Base-by-base conservation (phyloP, 92 coral and sea anemone species). In the Diadumene lineata region DNA sequence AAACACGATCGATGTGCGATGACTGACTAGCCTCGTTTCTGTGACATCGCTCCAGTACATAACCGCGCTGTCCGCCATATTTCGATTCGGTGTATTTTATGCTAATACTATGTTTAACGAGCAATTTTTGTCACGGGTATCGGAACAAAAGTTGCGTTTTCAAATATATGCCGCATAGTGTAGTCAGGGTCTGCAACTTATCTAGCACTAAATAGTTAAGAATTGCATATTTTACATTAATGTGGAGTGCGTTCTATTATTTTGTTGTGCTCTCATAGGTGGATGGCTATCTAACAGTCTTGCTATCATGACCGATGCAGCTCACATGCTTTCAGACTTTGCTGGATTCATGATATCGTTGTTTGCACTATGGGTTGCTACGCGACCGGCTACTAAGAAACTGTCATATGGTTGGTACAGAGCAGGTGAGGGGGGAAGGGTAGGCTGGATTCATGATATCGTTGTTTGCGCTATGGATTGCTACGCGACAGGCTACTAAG, bases 251-350 rank as follows among this genome's bases (percentile, higher is more conserved):
- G 9, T 30, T 50, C 25, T 11, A 17, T 19, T 16, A 11, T 25
- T 21, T 15, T 56, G 44, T 19, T 57, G 18, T 18, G 32, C 29
- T 22, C 9, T 24, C 27, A 57, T 23, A 61, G 98, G 98, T 24
- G 98, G 98, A 64, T 94, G 88, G 44, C 62, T 94, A 57, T 82
- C 98, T 72, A 80, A 88, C 69, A 94, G 98, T 68, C 86, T 94
- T 32, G 98, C 98, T 28, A 94, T 94, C 55, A 88, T 94, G 83
- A 94, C 98, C 27, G 98, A 94, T 75, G 98, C 98, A 1, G 98
- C 98, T 1, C 98, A 94, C 69, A 83, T 94, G 74, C 34, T 91
- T 50, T 94, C 98, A 17, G 98, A 94, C 72, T 94, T 91, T 76
- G 98, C 98, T 13, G 93, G 97, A 7, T 94, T 91, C 57, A 87